Base-by-base conservation (phyloP, 2,113 vertebrate species). In the Mirza zaza region DNA sequence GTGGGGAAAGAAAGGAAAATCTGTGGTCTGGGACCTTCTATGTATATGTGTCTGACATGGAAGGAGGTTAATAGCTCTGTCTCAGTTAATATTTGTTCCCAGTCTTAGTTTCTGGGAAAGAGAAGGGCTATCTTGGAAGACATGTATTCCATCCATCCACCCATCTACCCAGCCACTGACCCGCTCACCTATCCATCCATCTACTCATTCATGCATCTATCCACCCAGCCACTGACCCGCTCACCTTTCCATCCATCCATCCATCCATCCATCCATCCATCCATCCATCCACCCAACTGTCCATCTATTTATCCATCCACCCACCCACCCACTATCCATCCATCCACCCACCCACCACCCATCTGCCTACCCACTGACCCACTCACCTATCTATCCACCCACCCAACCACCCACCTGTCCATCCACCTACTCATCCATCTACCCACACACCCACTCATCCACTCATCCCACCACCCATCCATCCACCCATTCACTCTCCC, bases 351-450 rank as follows among this genome's bases (percentile, higher is more conserved):
- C 8, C 27, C 15, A 55, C 45, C 3, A 59, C 4, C 8, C 15
- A 5, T 45, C 9, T n/a, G 18, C 1, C 9, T 1, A 11, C 7
- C 45, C 7, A 45, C 6, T 42, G 42, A 42, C 42, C 15, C 1
- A 39, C 9, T 25, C 15, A 32, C 2, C 17, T 3, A 10, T 1
- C 36, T 48, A 52, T 5, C 25, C 18, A 57, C 5, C 18, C 23
- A 59, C 1, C 82, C 9, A 32, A 2, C 14, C 50, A 39, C 15
- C 50, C 17, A 36, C 12, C 27, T 27, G 23, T 6, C 34, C n/a
- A 34, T 1, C 4, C 6, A 15, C 12, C 20, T n/a, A 4, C 6
- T 61, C 32, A 18, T 4, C 4, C 63, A 6, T 1, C 14, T 0
- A 25, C 0, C 34, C 45, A 36, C 12, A 11, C 2, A 27, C 12